Evolutionary conservation across 2,888 invertebrate genomes (phyloP), one percentile per base, ranked within the genome.

Genomic region (Epsilonema sp.): DNA sequence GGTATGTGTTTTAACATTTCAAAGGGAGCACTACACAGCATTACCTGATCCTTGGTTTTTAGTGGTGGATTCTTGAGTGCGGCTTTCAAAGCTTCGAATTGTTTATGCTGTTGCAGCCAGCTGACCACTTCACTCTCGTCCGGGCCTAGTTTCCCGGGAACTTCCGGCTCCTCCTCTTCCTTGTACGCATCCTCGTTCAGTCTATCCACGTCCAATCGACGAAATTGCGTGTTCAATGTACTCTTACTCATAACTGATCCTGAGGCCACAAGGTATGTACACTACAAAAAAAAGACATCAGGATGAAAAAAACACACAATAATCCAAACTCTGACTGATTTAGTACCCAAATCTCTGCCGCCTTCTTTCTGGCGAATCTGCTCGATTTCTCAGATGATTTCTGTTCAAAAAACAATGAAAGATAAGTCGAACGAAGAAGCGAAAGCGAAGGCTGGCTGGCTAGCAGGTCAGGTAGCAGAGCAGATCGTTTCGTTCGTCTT

Each of bases 101-200:
- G 63, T 52, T 66, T 25, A 39, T 47, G 45, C 4, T 16, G 31
- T 8, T 45, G 19, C 37, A 47, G 23, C 3, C 39, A 45, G 5
- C 26, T 24, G 55, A 76, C 77, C 58, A 90, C 78, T 78, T 87
- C 87, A 21, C 56, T 54, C 51, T 90, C 90, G 67, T 89, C 87
- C 13, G 86, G 85, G 22, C 84, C 85, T 37, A 76, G 74, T n/a
- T n/a, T n/a, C 21, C 77, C 75, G 25, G 72, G 71, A 26, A 70
- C 69, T 45, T 70, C 68, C 2, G 63, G 75, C 51, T 71, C 71
- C 59, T 86, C 86, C 57, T 90, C 90, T 67, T 89, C 89, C 69
- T 79, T 80, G 64, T 84, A 92, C 68, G 86, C 84, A 68, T 94
- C 92, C 41, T 94, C 85, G 69, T 94, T 89, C 55, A 94, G 86